Evolutionary conservation across 2,797 vertebrate genomes (phyloP), one percentile per base, ranked within the genome.

Genomic region (Coreius guichenoti): DNA sequence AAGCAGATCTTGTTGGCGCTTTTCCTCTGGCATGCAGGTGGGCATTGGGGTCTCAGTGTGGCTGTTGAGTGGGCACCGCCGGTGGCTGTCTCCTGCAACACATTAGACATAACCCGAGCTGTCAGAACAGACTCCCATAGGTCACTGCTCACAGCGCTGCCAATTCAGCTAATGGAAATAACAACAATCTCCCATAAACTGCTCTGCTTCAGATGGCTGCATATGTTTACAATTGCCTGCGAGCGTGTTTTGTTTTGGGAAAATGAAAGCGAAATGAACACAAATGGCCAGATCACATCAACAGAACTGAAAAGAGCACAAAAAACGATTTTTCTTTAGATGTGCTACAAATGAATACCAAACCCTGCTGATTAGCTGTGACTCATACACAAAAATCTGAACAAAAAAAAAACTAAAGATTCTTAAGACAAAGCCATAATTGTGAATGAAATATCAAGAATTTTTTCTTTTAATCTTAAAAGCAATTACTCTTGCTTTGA

Each of bases 61-160:
- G 76, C 87, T 94, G 93, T 77, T 89, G 86, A 17, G 84, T 88
- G 76, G 94, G 94, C 56, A 94, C 90, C 72, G 93, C 90, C 80
- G 94, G 95, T 19, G 94, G 93, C 54, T 93, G 91, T 90, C 94
- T 95, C 93, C 95, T 96, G 88, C 45, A 92, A 86, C 89, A 86
- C 81, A 92, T 61, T 80, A 85, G 29, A 73, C 68, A 80, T 36
- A 75, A 68, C 45, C 73, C 9, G 13, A 86, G 45, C 33, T 31
- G 39, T 81, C 58, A 68, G 72, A 56, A 68, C 5, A 56, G 33
- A 82, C 51, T 23, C n/a, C 31, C 51, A 81, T 26, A 86, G 84
- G 69, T 74, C 79, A 86, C 19, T 47, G 23, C 39, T 77, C 68
- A 85, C 33, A 69, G 26, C 26, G 63, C 81, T 82, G 80, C n/a